Conservation (phyloP, 1,140 invertebrate species). For the Nymphalis io region DNA sequence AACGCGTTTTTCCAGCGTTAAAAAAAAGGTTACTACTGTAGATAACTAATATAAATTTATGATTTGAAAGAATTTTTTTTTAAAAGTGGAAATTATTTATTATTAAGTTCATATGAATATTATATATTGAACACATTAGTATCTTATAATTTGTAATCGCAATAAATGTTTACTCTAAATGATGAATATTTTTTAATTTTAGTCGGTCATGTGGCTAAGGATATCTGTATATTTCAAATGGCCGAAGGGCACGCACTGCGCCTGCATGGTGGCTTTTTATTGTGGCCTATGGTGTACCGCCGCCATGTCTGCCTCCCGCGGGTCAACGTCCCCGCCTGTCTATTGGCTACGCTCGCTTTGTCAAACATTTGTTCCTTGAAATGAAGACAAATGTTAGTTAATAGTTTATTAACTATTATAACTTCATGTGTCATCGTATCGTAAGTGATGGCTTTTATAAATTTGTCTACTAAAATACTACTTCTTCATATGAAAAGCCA, state of each 20-base stretch:
- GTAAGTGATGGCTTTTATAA: no score
- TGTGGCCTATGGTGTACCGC: slow-evolving; percentile 57
- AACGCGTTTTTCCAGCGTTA: no score
- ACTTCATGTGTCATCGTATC: not conserved
- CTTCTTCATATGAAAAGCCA: not conserved
- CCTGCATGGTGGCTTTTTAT: slow-evolving; percentile 40
- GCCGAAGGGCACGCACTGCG: slow-evolving; percentile 22
- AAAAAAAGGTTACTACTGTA: no score
- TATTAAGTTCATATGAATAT: no score
- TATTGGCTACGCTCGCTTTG: slow-evolving; percentile 56
- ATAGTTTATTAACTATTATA: not conserved
- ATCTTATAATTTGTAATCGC: no score
- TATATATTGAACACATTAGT: no score
- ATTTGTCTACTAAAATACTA: not conserved
- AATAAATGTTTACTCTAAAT: no score
- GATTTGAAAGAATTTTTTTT: no score
- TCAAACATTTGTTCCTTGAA: slow-evolving; percentile 47
- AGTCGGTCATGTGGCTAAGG: slow-evolving; percentile 1
- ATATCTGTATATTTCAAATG: slow-evolving; percentile 30
- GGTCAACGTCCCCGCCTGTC: slow-evolving; percentile 55
- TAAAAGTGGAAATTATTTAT: no score
- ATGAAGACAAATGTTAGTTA: slow-evolving; percentile 23
- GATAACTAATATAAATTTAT: no score
- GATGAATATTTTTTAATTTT: not conserved
- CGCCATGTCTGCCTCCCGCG: slow-evolving; percentile 60